A percentile compares a stretch with the other conserved stretches of the same genome.
Conservation (phyloP, 2,888 invertebrate genomes). For the Erpobdella octoculata region DNA sequence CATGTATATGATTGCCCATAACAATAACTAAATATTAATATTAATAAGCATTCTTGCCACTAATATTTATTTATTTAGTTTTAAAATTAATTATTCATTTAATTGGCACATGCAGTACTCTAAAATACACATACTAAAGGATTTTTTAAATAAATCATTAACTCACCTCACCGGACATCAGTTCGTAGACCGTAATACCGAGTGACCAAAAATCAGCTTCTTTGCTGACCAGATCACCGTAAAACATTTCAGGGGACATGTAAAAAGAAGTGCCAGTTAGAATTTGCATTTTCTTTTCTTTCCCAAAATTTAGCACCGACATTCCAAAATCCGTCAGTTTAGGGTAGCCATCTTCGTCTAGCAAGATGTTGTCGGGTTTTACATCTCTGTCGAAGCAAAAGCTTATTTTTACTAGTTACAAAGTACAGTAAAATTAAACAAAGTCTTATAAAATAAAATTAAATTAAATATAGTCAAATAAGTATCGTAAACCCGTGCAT, state of each 20-base stretch:
- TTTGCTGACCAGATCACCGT: background rate
- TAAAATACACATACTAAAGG: no score
- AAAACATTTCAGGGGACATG: background rate
- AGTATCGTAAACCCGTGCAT: slow-evolving; percentile 3
- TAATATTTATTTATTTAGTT: no score
- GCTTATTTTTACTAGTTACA: background rate
- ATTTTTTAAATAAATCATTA: background rate
- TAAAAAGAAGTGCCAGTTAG: background rate
- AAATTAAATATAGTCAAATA: no score
- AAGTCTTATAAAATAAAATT: no score
- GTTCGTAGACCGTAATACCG: background rate
- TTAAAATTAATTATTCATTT: no score
- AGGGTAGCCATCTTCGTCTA: background rate
- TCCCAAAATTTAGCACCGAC: background rate
- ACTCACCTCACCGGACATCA: slow-evolving; percentile 5
- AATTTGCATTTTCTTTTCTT: background rate
- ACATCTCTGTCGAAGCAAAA: background rate
- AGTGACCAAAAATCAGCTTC: background rate
- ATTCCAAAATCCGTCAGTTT: slow-evolving; percentile 1
- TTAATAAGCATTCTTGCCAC: no score
- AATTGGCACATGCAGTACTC: no score
- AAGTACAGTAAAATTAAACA: background rate
- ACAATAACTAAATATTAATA: no score
- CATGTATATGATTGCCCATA: no score
- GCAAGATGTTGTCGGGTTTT: slow-evolving; percentile 1